A percentile compares a stretch with the other conserved stretches of the same genome.
Conservation (phyloP, 2,797 vertebrate genomes). For the Eulemur mongoz region DNA sequence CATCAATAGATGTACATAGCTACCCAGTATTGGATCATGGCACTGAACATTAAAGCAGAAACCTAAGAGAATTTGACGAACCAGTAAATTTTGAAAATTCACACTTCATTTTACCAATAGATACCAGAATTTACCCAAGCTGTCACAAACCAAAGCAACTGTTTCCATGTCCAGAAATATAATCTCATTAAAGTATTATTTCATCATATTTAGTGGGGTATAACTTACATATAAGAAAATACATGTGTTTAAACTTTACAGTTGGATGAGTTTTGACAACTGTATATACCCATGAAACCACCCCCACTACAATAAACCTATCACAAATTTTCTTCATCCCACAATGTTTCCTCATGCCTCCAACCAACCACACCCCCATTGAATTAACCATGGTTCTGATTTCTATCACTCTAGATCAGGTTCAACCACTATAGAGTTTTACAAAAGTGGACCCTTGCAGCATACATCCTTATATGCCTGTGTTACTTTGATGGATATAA, state of each 20-base stretch:
- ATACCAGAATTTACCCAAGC: neutral
- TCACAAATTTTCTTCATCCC: neutral
- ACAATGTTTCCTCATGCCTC: neutral
- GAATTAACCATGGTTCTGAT: neutral
- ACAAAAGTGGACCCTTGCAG: neutral
- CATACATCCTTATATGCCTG: no score
- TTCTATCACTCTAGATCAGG: neutral
- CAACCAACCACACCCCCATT: neutral
- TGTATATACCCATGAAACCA: neutral
- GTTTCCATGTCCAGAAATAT: neutral
- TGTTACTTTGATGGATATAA: neutral
- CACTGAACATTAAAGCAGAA: neutral
- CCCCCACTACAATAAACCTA: neutral
- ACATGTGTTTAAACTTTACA: no score
- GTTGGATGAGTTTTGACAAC: no score
- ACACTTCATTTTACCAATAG: neutral
- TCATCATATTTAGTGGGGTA: neutral
- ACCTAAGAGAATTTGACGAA: neutral
- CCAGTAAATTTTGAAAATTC: neutral
- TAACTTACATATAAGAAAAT: no score
- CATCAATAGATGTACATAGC: neutral
- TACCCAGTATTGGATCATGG: no score
- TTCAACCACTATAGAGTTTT: neutral
- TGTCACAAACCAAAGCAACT: neutral
- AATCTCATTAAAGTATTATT: neutral